Conservation (phyloP, 2,113 vertebrate genomes). For the Petrocephalus zakoni region DNA sequence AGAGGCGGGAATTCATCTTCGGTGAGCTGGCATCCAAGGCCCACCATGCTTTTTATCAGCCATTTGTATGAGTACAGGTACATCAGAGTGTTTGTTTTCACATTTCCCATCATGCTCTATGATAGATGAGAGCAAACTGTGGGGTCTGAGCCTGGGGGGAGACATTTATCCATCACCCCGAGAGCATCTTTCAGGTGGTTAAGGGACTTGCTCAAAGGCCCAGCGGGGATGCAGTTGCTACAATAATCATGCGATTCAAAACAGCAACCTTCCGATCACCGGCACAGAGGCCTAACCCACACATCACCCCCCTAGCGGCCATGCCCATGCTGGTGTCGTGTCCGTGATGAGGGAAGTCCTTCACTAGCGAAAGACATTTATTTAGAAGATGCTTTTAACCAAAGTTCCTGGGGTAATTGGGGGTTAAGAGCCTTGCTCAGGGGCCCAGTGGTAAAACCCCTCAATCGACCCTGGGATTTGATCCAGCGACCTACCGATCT, state of each 20-base stretch:
- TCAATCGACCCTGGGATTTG: not conserved
- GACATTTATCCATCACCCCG: not conserved
- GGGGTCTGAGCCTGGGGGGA: not conserved
- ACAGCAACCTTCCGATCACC: not conserved
- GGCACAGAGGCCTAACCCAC: not conserved
- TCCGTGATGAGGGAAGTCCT: conserved; percentile 16
- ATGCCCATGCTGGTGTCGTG: not conserved
- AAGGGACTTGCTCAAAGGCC: not conserved
- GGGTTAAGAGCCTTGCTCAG: not conserved
- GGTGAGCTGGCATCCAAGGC: not conserved
- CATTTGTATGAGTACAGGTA: not conserved
- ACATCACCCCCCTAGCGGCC: not conserved
- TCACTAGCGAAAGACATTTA: conserved; percentile 3
- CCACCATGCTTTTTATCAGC: not conserved
- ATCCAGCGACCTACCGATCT: not conserved
- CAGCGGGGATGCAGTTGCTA: not conserved
- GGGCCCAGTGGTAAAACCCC: not conserved
- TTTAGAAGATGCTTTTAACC: not conserved
- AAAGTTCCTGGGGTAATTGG: not conserved
- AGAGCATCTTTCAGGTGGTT: not conserved
- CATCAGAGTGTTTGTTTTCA: not conserved
- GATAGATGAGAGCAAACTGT: not conserved
- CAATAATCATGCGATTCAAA: not conserved
- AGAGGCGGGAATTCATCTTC: not conserved
- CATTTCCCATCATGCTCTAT: not conserved